Conservation (phyloP, 2,888 invertebrate genomes). For the Euzetes globulus region DNA sequence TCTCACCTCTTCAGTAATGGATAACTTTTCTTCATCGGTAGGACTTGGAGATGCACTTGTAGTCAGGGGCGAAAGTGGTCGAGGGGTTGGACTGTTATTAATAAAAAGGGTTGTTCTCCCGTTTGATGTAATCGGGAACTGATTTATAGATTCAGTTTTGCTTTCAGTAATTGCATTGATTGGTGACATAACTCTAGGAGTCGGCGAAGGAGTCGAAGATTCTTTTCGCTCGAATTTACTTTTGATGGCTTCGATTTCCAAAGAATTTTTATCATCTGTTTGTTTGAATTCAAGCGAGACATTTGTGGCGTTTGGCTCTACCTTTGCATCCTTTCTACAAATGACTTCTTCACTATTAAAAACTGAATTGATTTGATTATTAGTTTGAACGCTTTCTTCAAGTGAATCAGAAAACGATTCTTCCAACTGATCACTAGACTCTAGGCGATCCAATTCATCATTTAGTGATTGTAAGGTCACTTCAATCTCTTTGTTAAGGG, state of each 20-base stretch:
- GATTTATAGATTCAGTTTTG: not conserved
- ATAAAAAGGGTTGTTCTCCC: not conserved
- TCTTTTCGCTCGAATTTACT: not conserved
- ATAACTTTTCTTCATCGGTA: constrained; percentile 3
- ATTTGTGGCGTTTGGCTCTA: not conserved
- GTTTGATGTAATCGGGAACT: not conserved
- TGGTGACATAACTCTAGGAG: not conserved
- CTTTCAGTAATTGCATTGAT: not conserved
- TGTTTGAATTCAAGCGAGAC: not conserved
- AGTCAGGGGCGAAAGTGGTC: not conserved
- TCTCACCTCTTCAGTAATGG: constrained; percentile 18
- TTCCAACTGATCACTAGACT: not conserved
- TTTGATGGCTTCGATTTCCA: not conserved
- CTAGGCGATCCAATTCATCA: constrained; percentile 17
- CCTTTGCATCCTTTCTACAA: not conserved
- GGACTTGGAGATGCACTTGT: not conserved
- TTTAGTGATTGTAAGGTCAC: constrained; percentile 14
- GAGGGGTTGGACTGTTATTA: not conserved
- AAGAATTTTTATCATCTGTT: not conserved
- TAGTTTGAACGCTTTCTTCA: not conserved
- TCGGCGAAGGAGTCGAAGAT: not conserved
- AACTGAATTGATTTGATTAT: not conserved
- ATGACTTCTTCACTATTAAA: not conserved
- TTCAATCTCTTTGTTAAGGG: constrained; percentile 8
- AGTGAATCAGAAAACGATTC: no score